Evolutionary conservation across 1,140 invertebrate species (phyloP).

Genomic region (Grapholita molesta): DNA sequence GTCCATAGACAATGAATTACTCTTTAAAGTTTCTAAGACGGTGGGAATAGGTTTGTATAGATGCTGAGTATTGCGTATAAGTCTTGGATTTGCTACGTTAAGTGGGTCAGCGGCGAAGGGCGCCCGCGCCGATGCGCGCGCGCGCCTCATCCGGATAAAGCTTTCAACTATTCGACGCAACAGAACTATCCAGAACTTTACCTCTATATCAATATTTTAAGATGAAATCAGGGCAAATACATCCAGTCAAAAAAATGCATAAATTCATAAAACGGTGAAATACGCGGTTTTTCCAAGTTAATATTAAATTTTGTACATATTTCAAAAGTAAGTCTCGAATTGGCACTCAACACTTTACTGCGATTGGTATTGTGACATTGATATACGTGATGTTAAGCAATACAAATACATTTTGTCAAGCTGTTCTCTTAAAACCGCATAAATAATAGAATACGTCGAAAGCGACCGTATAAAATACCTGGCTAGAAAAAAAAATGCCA

Average conservation of each 20-base stretch:
- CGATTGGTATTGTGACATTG: neutral
- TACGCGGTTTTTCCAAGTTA: too few relatives aligned
- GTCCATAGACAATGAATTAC: neutral
- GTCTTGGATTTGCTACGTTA: neutral
- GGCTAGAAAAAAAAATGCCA: neutral
- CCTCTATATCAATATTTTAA: neutral
- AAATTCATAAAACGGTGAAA: too few relatives aligned
- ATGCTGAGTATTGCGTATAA: neutral
- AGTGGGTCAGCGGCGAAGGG: slow-evolving; percentile 1
- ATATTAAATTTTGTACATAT: neutral
- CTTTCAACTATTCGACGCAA: neutral
- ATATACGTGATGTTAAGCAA: neutral
- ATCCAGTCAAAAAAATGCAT: neutral
- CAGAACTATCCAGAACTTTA: neutral
- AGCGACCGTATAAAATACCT: neutral
- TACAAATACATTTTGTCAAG: neutral
- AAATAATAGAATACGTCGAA: too few relatives aligned
- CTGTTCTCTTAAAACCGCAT: neutral
- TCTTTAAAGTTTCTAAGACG: neutral
- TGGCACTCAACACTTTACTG: neutral
- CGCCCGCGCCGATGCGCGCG: neutral
- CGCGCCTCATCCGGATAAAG: neutral
- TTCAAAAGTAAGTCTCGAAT: neutral
- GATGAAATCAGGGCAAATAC: too few relatives aligned
- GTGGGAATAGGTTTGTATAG: neutral